Percentiles rank a stretch among this genome's conserved stretches.
These are phyloP conservation scores for Cygnus buccinator DNA, from an alignment of 2,113 vertebrate genomes.

Conservation along the genomic window DNA sequence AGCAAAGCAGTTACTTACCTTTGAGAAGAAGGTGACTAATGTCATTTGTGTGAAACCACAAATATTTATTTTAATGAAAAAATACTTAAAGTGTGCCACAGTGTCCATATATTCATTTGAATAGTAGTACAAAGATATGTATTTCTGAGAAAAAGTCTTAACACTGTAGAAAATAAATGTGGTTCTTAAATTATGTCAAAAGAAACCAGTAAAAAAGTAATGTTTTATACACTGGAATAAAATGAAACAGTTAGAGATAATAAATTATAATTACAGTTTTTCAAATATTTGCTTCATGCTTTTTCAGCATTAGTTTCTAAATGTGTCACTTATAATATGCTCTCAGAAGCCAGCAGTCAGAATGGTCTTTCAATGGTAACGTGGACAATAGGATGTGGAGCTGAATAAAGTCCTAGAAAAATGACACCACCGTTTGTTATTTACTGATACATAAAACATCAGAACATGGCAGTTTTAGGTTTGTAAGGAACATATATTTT, in stretches of 20 bases:
- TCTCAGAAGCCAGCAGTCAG: slow-evolving; percentile 31
- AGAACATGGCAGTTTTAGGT: slow-evolving; percentile 56
- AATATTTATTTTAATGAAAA: slow-evolving; percentile 83
- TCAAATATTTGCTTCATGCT: slow-evolving; percentile 63
- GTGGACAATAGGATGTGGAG: slow-evolving; percentile 11
- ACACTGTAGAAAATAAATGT: slow-evolving; percentile 79
- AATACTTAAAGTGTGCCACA: slow-evolving; percentile 79
- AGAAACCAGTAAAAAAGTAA: slow-evolving; percentile 75
- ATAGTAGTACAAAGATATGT: slow-evolving; percentile 81
- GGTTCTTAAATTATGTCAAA: slow-evolving; percentile 76
- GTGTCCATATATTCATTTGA: slow-evolving; percentile 78
- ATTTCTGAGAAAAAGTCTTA: slow-evolving; percentile 75
- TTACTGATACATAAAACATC: slow-evolving; percentile 34
- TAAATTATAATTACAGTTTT: slow-evolving; percentile 81
- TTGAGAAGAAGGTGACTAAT: slow-evolving; percentile 50
- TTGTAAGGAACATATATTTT: slow-evolving; percentile 23
- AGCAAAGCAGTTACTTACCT: background rate
- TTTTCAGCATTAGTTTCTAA: slow-evolving; percentile 64
- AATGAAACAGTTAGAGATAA: slow-evolving; percentile 65
- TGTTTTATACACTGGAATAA: slow-evolving; percentile 72
- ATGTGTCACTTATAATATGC: slow-evolving; percentile 5
- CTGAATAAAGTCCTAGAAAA: slow-evolving; percentile 39
- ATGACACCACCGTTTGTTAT: slow-evolving; percentile 30
- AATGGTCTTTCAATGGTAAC: background rate
- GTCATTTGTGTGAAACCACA: slow-evolving; percentile 76